Conservation (phyloP, 1,140 invertebrate species). For the Latrodectus geometricus region DNA sequence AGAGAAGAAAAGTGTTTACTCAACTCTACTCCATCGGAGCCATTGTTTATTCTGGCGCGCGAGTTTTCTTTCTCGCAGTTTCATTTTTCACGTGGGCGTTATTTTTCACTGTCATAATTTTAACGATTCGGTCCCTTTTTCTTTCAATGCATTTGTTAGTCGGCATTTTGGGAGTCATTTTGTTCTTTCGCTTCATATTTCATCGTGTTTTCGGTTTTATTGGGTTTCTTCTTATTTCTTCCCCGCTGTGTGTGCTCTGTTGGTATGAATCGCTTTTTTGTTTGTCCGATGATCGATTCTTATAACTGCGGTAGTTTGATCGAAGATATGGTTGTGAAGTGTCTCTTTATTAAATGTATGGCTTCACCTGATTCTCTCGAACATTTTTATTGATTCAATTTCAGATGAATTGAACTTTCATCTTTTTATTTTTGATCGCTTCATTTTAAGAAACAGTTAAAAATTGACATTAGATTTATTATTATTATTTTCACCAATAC, state of each 20-base stretch:
- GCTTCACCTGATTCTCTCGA: too few relatives aligned
- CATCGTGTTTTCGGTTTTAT: constrained; percentile 51
- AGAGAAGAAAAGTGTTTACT: constrained; percentile 41
- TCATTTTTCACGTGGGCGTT: constrained; percentile 39
- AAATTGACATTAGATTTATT: too few relatives aligned
- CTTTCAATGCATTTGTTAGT: constrained; percentile 43
- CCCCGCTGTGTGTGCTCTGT: neutral
- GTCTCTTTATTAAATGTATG: constrained; percentile 41
- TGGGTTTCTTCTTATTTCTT: constrained; percentile 30
- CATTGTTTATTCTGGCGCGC: constrained; percentile 47
- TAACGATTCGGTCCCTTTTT: constrained; percentile 46
- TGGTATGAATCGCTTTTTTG: constrained; percentile 38
- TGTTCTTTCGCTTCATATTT: constrained; percentile 39
- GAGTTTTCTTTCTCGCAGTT: constrained; percentile 38
- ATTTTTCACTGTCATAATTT: constrained; percentile 58
- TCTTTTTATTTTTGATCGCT: too few relatives aligned
- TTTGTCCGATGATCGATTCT: neutral
- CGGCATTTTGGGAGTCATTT: constrained; percentile 41
- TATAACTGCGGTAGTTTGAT: constrained; percentile 10
- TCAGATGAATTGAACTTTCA: too few relatives aligned
- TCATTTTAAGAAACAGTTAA: too few relatives aligned
- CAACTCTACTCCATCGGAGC: constrained; percentile 33
- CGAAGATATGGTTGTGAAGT: constrained; percentile 45
- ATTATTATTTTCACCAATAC: too few relatives aligned
- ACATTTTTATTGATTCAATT: too few relatives aligned